Conservation (phyloP, 2,888 invertebrate species). For the Nebria brevicollis region DNA sequence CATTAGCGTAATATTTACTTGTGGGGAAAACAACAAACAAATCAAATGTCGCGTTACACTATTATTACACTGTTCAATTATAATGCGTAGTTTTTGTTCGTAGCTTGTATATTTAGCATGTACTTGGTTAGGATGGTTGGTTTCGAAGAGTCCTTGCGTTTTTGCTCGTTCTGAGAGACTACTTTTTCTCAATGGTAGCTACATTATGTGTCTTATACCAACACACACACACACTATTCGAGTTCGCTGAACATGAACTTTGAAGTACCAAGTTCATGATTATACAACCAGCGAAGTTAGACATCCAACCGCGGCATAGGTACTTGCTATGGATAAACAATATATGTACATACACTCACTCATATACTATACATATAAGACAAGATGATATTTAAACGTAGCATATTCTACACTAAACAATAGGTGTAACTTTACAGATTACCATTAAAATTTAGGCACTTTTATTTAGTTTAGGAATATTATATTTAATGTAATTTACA, state of each 20-base stretch:
- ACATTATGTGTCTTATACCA: not conserved
- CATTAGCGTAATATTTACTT: too few relatives aligned
- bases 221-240: not conserved
- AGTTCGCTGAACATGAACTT: not conserved
- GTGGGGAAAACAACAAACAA: not conserved
- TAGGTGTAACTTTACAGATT: too few relatives aligned
- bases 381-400: too few relatives aligned
- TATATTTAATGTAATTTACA: too few relatives aligned
- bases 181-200: not conserved
- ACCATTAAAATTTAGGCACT: too few relatives aligned
- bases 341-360: not conserved
- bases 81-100: not conserved
- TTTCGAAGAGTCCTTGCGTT: not conserved
- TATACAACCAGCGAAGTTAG: not conserved
- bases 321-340: not conserved
- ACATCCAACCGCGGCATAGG: not conserved
- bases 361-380: not conserved
- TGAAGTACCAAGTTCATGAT: slow-evolving; percentile 1
- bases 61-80: not conserved
- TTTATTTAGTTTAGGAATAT: too few relatives aligned
- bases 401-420: too few relatives aligned
- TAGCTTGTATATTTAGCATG: not conserved
- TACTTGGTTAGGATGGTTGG: not conserved
- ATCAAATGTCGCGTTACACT: not conserved
- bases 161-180: not conserved